Percentiles rank a stretch among this genome's conserved stretches.
Evolutionary conservation across 2,888 invertebrate species (phyloP).

Genomic region (Apamea crenata): DNA sequence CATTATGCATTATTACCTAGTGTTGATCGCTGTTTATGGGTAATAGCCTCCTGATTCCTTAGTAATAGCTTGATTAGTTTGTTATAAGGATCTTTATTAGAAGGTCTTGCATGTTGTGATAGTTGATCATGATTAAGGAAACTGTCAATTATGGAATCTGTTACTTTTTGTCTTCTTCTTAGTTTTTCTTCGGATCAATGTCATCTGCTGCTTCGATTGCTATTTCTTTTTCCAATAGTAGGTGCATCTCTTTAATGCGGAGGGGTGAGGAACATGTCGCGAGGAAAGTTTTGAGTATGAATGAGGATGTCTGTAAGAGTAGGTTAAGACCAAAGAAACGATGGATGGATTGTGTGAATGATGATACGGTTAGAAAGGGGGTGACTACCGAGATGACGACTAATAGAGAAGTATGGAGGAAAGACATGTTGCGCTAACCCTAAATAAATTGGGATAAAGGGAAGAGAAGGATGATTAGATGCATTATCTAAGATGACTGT

Average conservation of each 20-base stretch:
- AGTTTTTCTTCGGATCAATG: no score
- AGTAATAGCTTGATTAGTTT: conserved; percentile 22
- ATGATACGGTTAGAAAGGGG: not conserved
- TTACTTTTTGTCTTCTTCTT: not conserved
- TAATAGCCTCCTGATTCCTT: conserved; percentile 20
- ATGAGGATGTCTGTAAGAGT: not conserved
- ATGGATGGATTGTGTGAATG: not conserved
- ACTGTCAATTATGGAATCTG: not conserved
- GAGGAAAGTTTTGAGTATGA: no score
- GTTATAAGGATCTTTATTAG: not conserved
- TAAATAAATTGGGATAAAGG: no score
- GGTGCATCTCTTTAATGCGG: no score
- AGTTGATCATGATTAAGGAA: not conserved
- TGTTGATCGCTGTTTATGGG: conserved; percentile 17
- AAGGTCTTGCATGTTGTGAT: not conserved
- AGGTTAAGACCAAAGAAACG: not conserved
- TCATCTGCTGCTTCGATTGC: not conserved
- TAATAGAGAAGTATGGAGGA: not conserved
- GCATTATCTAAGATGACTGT: not conserved
- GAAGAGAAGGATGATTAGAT: no score
- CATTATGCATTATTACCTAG: conserved; percentile 18
- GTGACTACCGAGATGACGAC: not conserved
- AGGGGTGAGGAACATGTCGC: not conserved
- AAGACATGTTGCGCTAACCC: not conserved
- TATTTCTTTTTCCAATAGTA: not conserved